A percentile compares a stretch with the other conserved stretches of the same genome.
phyloP scores from a whole-genome alignment of 2,888 invertebrate species.

The Idaea biselata region DNA sequence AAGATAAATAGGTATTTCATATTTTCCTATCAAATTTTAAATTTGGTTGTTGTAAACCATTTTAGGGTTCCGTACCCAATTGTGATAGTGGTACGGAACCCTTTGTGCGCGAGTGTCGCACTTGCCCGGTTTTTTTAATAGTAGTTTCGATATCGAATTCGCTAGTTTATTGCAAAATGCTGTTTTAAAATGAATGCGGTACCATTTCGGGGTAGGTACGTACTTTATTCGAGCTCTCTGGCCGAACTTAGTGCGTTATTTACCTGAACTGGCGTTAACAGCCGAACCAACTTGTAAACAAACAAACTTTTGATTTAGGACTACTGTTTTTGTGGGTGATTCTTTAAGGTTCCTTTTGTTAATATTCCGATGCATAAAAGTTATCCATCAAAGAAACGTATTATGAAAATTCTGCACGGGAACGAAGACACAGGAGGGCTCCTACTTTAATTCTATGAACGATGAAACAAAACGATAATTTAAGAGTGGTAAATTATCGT shows the following conservation, averaged over 20 bases:
- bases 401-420: not conserved
- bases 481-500: too few relatives aligned
- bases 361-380: not conserved
- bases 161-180: not conserved
- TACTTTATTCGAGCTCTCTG: conserved; percentile 27
- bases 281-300: conserved; percentile 30
- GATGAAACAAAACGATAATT: too few relatives aligned
- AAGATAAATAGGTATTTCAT: too few relatives aligned
- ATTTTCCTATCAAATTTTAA: too few relatives aligned
- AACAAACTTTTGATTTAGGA: conserved; percentile 26
- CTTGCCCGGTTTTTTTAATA: too few relatives aligned
- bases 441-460: too few relatives aligned
- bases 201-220: conserved; percentile 1
- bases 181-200: not conserved
- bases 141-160: too few relatives aligned
- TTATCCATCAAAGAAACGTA: not conserved
- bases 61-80: too few relatives aligned
- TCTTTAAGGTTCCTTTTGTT: not conserved
- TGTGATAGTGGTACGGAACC: too few relatives aligned
- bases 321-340: not conserved
- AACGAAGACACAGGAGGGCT: too few relatives aligned
- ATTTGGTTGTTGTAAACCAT: too few relatives aligned
- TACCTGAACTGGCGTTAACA: conserved; percentile 32
- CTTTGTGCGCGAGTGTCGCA: too few relatives aligned
- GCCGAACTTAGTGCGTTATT: conserved; percentile 32